phyloP scores from a whole-genome alignment of 1,140 invertebrate species.

The Theocolax elegans region DNA sequence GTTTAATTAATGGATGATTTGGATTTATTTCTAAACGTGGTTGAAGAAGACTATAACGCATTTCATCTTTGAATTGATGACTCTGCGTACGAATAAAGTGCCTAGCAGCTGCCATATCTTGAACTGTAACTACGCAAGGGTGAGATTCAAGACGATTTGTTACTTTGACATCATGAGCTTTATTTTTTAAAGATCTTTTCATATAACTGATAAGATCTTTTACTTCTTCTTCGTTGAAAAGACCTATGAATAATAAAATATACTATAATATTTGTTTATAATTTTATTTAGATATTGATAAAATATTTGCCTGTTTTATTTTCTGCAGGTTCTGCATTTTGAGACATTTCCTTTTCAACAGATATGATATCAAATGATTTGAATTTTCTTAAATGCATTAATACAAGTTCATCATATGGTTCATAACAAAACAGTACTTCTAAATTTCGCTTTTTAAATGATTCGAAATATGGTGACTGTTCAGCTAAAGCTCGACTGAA shows the following conservation, averaged over 20 bases:
- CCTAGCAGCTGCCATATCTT: conserved; percentile 94
- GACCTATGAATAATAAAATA: conserved; percentile 47
- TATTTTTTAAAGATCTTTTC: conserved; percentile 77
- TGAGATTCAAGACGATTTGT: conserved; percentile 87
- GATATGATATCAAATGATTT: conserved; percentile 83
- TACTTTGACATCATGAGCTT: conserved; percentile 83
- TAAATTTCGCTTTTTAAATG: conserved; percentile 84
- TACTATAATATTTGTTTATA: background rate
- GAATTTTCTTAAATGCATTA: conserved; percentile 90
- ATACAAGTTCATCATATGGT: conserved; percentile 93
- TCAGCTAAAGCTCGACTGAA: conserved; percentile 88
- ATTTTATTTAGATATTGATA: conserved; percentile 7
- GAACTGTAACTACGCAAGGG: conserved; percentile 93
- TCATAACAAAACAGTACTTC: conserved; percentile 97
- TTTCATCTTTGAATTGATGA: conserved; percentile 85
- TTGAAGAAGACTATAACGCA: conserved; percentile 86
- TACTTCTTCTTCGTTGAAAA: conserved; percentile 78
- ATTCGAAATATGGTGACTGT: conserved; percentile 94
- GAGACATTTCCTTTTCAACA: conserved; percentile 93
- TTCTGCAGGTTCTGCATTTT: conserved; percentile 74
- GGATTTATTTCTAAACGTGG: conserved; percentile 95
- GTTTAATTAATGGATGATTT: conserved; percentile 92
- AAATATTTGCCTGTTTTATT: conserved; percentile 62
- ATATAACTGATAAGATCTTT: conserved; percentile 84
- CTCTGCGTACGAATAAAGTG: conserved; percentile 94